A percentile compares a stretch with the other conserved stretches of the same genome.
Evolutionary conservation across 2,113 vertebrate species (phyloP).

Genomic region (Etia nguti): DNA sequence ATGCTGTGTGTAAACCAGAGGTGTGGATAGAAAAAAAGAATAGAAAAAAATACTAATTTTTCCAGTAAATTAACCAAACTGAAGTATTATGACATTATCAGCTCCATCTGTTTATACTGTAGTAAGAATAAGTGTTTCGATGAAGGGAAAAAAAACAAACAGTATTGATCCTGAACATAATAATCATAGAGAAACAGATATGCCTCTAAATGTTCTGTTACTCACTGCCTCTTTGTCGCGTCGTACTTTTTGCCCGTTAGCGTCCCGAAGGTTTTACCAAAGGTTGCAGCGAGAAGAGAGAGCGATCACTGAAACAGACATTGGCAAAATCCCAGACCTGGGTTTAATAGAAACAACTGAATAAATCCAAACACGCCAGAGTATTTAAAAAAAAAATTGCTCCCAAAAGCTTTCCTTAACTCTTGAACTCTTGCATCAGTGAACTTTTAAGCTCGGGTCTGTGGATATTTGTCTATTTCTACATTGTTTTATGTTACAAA

Average conservation of each 20-base stretch:
- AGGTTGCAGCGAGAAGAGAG: slow-evolving; percentile 47
- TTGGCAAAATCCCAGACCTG: slow-evolving; percentile 1
- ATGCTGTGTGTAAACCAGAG: not conserved
- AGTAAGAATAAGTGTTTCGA: slow-evolving; percentile 3
- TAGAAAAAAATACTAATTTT: not conserved
- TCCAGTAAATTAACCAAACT: not conserved
- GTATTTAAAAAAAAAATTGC: not conserved
- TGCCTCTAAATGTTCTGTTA: not conserved
- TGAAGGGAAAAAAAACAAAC: slow-evolving; percentile 12
- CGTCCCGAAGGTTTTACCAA: slow-evolving; percentile 55
- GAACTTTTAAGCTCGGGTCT: not conserved
- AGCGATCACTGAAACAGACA: slow-evolving; percentile 24
- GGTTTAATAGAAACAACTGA: not conserved
- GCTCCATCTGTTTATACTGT: not conserved
- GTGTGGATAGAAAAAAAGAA: not conserved
- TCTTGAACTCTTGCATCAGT: not conserved
- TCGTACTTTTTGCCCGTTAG: slow-evolving; percentile 7
- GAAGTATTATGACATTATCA: slow-evolving; percentile 26
- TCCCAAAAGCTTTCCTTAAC: not conserved
- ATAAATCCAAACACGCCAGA: not conserved
- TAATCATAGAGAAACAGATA: not conserved
- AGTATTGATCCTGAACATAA: not conserved
- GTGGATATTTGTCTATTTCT: slow-evolving; percentile 22
- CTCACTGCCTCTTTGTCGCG: slow-evolving; percentile 32
- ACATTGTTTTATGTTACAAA: slow-evolving; percentile 6